Conservation (phyloP, 2,888 invertebrate genomes). For the Sinotaia quadrata region DNA sequence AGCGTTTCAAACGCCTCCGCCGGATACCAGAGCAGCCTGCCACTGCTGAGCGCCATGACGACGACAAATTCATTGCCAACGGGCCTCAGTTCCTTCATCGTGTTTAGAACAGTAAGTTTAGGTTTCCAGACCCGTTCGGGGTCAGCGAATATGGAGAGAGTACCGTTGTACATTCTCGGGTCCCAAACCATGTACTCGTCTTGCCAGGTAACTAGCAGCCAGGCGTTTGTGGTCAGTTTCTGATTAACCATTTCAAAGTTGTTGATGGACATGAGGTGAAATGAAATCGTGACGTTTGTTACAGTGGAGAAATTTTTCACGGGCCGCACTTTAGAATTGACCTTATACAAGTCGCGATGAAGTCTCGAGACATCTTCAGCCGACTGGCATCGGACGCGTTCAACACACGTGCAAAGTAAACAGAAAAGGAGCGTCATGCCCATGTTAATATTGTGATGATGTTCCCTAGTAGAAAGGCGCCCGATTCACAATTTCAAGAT, state of each 20-base stretch:
- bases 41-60: neutral
- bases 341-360: neutral
- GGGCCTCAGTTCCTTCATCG: slow-evolving; percentile 17
- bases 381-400: slow-evolving; percentile 11
- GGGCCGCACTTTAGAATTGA: neutral
- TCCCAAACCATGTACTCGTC: slow-evolving; percentile 22
- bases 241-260: slow-evolving; percentile 11
- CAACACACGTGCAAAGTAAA: neutral
- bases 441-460: no score
- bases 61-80: slow-evolving; percentile 12
- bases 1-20: slow-evolving; percentile 19
- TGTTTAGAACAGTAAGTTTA: slow-evolving; percentile 8
- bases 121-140: slow-evolving; percentile 6
- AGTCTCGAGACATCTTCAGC: slow-evolving; percentile 7
- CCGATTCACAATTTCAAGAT: no score
- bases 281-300: slow-evolving; percentile 4
- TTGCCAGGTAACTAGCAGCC: slow-evolving; percentile 11
- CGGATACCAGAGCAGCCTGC: slow-evolving; percentile 4
- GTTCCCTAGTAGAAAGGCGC: no score
- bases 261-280: slow-evolving; percentile 24
- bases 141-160: neutral
- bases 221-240: slow-evolving; percentile 23
- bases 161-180: slow-evolving; percentile 1
- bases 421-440: no score
- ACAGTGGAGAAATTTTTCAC: neutral